Evolutionary conservation across 1,140 invertebrate genomes (phyloP).

Genomic region (Eurosta solidaginis): DNA sequence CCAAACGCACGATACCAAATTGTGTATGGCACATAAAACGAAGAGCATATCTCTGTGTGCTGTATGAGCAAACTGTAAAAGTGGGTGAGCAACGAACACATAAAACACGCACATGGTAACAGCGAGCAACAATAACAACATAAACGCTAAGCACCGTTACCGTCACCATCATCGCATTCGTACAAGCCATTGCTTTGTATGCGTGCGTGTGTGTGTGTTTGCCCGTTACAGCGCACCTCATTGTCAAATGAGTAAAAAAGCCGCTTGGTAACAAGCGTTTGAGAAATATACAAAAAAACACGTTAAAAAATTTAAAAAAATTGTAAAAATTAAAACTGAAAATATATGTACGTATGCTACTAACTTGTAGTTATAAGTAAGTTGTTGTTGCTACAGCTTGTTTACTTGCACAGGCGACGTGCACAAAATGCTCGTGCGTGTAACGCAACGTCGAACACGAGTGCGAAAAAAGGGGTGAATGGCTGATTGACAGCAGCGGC

Average conservation of each 20-base stretch:
- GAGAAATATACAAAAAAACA: background rate
- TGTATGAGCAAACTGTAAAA: background rate
- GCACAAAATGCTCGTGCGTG: conserved; percentile 12
- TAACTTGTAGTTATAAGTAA: no score
- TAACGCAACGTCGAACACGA: conserved; percentile 20
- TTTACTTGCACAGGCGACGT: conserved; percentile 23
- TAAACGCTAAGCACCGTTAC: background rate
- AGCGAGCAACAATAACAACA: background rate
- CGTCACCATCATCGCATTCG: background rate
- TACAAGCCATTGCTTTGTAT: background rate
- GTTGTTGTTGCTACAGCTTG: no score
- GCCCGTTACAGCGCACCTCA: background rate
- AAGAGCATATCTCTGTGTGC: background rate
- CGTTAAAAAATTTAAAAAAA: background rate
- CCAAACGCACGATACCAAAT: background rate
- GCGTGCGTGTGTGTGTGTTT: background rate
- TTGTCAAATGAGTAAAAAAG: background rate
- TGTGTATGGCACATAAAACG: background rate
- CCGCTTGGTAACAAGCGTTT: conserved; percentile 5
- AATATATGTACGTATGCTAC: background rate
- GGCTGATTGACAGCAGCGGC: background rate
- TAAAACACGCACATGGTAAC: background rate
- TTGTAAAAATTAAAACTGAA: background rate
- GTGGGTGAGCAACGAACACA: background rate
- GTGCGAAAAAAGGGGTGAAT: conserved; percentile 23